These are phyloP conservation scores for Cyphomyrmex costatus DNA, from an alignment of 1,140 invertebrate species.

Conservation along the genomic window DNA sequence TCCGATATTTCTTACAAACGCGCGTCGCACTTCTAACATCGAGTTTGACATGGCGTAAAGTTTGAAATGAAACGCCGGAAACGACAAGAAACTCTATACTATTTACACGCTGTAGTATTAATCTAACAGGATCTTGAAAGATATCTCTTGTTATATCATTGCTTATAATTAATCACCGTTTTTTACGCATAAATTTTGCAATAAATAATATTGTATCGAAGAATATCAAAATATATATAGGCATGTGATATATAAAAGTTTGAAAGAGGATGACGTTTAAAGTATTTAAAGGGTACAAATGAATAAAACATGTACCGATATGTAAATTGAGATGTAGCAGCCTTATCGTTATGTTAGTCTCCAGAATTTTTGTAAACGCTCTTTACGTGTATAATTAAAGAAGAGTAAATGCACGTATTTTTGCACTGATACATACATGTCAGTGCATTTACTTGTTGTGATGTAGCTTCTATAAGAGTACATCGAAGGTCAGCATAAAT, in stretches of 20 bases:
- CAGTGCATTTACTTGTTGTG: conserved; percentile 5
- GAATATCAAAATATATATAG: conserved; percentile 2
- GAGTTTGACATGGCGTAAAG: conserved; percentile 45
- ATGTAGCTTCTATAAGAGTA: conserved; percentile 32
- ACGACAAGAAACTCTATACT: conserved; percentile 15
- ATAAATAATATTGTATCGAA: neutral
- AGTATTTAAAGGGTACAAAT: neutral
- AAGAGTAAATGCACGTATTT: conserved; percentile 30
- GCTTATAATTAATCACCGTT: neutral
- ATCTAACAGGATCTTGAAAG: conserved; percentile 8
- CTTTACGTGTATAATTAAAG: conserved; percentile 25
- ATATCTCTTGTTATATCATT: neutral
- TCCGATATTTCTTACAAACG: conserved; percentile 23
- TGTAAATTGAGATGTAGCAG: conserved; percentile 17
- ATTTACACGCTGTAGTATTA: conserved; percentile 20
- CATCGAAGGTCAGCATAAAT: conserved; percentile 63
- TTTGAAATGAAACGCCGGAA: conserved; percentile 43
- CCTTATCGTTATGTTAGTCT: neutral
- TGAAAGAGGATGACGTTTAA: neutral
- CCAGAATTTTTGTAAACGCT: conserved; percentile 11
- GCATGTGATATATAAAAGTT: neutral
- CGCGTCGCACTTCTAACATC: conserved; percentile 19
- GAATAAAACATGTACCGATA: conserved; percentile 5
- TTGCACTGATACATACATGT: neutral
- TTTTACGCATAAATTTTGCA: neutral